Conservation (phyloP, 2,113 vertebrate species). For the Semnornis frantzii region DNA sequence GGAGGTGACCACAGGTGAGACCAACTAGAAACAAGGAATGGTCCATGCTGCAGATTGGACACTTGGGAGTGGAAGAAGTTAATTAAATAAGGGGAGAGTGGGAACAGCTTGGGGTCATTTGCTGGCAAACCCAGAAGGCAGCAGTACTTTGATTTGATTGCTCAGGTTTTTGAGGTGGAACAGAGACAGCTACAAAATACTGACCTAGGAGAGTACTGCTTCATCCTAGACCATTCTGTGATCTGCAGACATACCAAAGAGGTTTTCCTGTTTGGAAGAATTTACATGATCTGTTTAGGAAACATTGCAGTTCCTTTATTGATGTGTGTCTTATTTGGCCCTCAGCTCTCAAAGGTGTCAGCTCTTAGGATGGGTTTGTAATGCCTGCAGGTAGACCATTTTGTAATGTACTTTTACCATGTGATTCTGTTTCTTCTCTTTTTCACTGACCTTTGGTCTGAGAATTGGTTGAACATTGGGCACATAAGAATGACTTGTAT, state of each 20-base stretch:
- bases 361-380: neutral
- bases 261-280: neutral
- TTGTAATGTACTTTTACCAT: neutral
- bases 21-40: neutral
- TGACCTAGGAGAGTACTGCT: neutral
- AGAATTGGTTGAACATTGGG: neutral
- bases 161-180: neutral
- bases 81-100: neutral
- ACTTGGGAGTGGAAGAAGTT: neutral
- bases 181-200: neutral
- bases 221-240: neutral
- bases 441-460: neutral
- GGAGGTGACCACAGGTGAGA: slow-evolving; percentile 97
- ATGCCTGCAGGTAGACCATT: neutral
- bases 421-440: neutral
- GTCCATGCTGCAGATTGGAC: neutral
- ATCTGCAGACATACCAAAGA: neutral
- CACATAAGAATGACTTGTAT: neutral
- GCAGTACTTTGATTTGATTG: neutral
- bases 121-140: neutral
- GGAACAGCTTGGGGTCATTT: rapidly evolving
- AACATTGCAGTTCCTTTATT: neutral
- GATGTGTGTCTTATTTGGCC: neutral
- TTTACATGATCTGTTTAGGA: neutral
- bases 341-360: neutral